Evolutionary conservation across 2,113 vertebrate genomes (phyloP).

Genomic region (Apodemus speciosus): DNA sequence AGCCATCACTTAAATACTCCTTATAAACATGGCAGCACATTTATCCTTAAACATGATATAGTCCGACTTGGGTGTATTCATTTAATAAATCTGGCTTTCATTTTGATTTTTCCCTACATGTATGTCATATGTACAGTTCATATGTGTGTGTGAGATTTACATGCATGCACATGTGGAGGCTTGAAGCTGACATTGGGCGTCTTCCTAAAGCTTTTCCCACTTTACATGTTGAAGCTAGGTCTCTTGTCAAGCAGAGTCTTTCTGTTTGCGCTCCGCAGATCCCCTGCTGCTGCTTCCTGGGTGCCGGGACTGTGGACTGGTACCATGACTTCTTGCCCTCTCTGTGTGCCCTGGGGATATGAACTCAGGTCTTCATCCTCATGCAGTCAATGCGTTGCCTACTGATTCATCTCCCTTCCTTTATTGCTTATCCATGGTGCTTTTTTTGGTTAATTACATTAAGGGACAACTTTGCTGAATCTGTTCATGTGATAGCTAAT

Average conservation of each 20-base stretch:
- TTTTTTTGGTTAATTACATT: constrained; percentile 22
- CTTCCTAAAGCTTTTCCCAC: not conserved
- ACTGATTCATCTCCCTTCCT: not conserved
- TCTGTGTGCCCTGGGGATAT: not conserved
- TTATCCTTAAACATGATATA: not conserved
- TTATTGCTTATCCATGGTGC: not conserved
- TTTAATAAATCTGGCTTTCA: not conserved
- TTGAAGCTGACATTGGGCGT: too few relatives aligned
- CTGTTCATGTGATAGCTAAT: constrained; percentile 4
- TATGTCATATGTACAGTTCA: not conserved
- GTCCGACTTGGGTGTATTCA: not conserved
- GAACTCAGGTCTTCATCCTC: not conserved
- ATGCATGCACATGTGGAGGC: not conserved
- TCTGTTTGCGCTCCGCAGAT: not conserved
- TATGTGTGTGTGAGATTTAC: not conserved
- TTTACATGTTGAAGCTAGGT: too few relatives aligned
- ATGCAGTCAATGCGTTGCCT: not conserved
- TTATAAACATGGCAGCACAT: not conserved
- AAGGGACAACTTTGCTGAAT: not conserved
- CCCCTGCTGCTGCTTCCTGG: not conserved
- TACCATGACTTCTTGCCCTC: too few relatives aligned
- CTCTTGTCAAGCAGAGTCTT: not conserved
- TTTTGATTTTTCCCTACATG: not conserved
- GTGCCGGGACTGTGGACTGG: not conserved
- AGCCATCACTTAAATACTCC: not conserved